phyloP scores from a whole-genome alignment of 2,113 vertebrate genomes.

The Centropus unirufus region DNA sequence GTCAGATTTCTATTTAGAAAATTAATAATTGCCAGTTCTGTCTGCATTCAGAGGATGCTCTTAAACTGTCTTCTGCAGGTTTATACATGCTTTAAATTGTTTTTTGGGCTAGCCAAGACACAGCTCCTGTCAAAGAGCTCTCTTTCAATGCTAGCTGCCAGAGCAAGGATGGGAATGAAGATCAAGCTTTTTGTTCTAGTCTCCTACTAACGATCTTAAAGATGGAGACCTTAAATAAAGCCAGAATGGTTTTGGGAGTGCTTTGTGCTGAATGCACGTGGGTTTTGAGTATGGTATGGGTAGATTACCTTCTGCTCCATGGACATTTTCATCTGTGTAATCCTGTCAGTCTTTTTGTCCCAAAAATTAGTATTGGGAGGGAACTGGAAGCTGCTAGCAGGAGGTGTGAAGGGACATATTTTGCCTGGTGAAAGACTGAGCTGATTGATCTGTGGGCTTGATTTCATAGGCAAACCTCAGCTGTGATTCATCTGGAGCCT shows the following conservation, averaged over 20 bases:
- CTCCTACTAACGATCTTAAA: not conserved
- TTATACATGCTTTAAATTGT: not conserved
- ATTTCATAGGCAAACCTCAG: not conserved
- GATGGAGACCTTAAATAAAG: not conserved
- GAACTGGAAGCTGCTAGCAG: not conserved
- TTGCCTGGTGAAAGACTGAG: not conserved
- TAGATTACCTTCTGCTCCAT: not conserved
- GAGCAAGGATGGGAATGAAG: not conserved
- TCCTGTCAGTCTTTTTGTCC: not conserved
- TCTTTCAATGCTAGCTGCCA: not conserved
- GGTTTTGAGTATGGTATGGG: not conserved
- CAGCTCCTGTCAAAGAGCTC: not conserved
- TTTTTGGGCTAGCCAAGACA: not conserved
- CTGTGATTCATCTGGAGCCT: not conserved
- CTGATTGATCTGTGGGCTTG: not conserved
- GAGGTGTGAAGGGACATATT: not conserved
- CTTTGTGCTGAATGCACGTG: not conserved
- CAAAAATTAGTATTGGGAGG: not conserved
- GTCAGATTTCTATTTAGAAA: conserved; percentile 73
- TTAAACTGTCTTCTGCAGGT: conserved; percentile 30
- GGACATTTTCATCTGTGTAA: not conserved
- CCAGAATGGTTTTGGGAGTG: not conserved
- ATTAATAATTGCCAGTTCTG: conserved; percentile 67
- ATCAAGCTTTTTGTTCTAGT: not conserved
- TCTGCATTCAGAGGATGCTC: not conserved